Evolutionary conservation across 2,113 vertebrate species (phyloP).

Genomic region (Tetrao urogallus): DNA sequence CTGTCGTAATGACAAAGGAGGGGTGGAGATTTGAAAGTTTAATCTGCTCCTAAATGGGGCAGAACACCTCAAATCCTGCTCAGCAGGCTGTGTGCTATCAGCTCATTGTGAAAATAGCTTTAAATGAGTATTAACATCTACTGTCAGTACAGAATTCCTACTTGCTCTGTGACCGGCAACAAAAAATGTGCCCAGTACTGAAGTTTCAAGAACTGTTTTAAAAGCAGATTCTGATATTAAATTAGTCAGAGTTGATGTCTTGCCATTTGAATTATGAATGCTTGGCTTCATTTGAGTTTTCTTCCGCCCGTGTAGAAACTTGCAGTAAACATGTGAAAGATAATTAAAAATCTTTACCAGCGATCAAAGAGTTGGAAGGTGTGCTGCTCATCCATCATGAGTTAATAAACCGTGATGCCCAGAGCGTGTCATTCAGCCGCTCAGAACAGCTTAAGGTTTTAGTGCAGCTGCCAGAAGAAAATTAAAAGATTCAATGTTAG

Average conservation of each 20-base stretch:
- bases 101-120: neutral
- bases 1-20: neutral
- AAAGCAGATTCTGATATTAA: neutral
- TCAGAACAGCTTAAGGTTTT: neutral
- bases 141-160: neutral
- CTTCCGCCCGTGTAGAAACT: neutral
- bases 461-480: constrained; percentile 35
- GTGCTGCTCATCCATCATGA: neutral
- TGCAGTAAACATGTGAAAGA: neutral
- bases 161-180: neutral
- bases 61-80: neutral
- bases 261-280: neutral
- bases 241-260: neutral
- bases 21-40: neutral
- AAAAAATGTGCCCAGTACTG: rapidly evolving
- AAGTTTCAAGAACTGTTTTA: neutral
- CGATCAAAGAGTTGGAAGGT: constrained; percentile 24
- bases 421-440: neutral
- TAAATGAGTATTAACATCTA: neutral
- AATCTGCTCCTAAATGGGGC: neutral
- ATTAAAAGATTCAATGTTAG: neutral
- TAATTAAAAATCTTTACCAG: neutral
- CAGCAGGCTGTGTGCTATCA: neutral
- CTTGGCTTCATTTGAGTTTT: neutral
- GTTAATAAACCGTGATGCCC: neutral